Percentiles rank a stretch among this genome's conserved stretches.
phyloP scores from a whole-genome alignment of 1,140 invertebrate genomes.

The Apolygus lucorum region DNA sequence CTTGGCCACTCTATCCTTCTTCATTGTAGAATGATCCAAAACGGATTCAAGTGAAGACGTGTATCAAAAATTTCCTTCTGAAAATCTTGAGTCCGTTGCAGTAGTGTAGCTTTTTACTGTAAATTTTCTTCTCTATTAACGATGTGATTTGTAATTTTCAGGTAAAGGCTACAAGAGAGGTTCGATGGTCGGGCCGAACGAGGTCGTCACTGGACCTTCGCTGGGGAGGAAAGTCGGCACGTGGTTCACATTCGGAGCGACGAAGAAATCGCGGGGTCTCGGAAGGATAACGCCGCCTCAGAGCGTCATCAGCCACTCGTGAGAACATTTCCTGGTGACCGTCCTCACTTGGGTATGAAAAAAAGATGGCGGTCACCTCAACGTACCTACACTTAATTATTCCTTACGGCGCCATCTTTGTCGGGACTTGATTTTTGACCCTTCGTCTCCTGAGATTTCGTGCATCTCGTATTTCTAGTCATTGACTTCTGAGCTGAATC shows the following conservation, averaged over 20 bases:
- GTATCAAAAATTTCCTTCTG: too few species aligned
- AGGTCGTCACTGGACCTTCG: constrained; percentile 38
- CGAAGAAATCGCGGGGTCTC: constrained; percentile 42
- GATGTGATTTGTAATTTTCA: too few species aligned
- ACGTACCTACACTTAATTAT: not conserved
- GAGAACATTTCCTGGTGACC: constrained; percentile 30
- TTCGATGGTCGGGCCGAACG: constrained; percentile 7
- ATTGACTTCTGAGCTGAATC: not conserved
- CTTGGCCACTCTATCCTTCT: too few species aligned
- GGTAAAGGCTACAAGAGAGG: constrained; percentile 46
- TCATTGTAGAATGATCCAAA: too few species aligned
- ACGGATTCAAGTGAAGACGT: too few species aligned
- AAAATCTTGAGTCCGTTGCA: too few species aligned
- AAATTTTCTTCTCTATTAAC: too few species aligned
- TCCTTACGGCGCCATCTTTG: not conserved
- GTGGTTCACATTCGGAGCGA: constrained; percentile 50
- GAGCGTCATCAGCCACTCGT: constrained; percentile 30
- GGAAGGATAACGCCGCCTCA: constrained; percentile 27
- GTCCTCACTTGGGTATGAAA: constrained; percentile 31
- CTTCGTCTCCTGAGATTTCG: not conserved
- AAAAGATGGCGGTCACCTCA: not conserved
- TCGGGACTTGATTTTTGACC: not conserved
- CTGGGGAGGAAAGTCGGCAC: constrained; percentile 49
- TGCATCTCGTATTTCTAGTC: constrained; percentile 8
- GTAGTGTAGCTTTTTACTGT: too few species aligned